Evolutionary conservation across 2,113 vertebrate genomes (phyloP), one percentile per base, ranked within the genome.

Genomic region (Cebus imitator): DNA sequence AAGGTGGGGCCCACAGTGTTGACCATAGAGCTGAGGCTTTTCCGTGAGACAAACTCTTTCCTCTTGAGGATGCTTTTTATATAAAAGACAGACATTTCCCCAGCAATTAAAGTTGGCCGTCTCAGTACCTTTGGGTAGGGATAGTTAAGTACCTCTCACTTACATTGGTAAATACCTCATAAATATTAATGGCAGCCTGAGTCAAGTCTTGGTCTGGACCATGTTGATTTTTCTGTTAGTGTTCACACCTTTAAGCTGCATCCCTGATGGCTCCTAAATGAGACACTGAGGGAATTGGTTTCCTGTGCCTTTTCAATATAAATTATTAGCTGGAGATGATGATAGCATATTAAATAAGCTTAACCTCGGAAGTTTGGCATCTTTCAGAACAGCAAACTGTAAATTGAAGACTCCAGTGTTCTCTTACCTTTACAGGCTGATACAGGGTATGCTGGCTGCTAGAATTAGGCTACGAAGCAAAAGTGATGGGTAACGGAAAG

Each of bases 281-380:
- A 92, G 79, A 20, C 4, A 12, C 66, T n/a, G 32, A 90, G 61
- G 66, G 81, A 93, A 58, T 96, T 90, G 35, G 55, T 61, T 94
- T 94, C 86, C 94, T 86, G 57, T 79, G 37, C 68, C 73, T 94
- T 96, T 96, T 78, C 73, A 45, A 0, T 92, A 73, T 81, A 58
- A 90, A 58, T 86, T 57, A 78, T 97, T 88, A 94, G 91, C n/a
- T 30, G 61, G 58, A 86, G 86, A 89, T 85, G 75, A 82, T 87
- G 87, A 57, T 27, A 78, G 70, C 37, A 16, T 84, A 52, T 91
- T 87, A 88, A 95, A 78, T 72, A 52, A 75, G 52, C 87, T 70
- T 85, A 48, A 52, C 87, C 50, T 37, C 82, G 78, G 21, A 88
- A 35, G 17, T 70, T 88, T 72, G 81, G 70, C 64, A 35, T 76